A percentile compares a stretch with the other conserved stretches of the same genome.
phyloP scores from a whole-genome alignment of 1,140 invertebrate genomes.

The Bombus terrestris region DNA sequence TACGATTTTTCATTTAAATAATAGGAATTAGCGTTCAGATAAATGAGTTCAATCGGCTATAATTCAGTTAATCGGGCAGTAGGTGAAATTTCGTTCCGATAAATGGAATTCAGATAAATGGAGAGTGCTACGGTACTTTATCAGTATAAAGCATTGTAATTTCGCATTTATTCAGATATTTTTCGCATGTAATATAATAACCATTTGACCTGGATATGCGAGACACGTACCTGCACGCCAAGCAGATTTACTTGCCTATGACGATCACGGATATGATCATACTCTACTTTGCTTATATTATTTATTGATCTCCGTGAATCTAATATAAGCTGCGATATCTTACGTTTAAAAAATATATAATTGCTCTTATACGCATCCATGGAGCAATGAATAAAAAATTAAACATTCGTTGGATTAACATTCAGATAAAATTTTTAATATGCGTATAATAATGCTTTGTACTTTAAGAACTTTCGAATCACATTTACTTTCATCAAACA shows the following conservation, averaged over 20 bases:
- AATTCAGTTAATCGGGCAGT: background rate
- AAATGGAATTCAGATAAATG: background rate
- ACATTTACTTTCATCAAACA: too few species aligned
- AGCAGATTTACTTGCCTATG: too few species aligned
- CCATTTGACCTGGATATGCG: background rate
- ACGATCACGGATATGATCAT: background rate
- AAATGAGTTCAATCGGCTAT: background rate
- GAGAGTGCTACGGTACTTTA: background rate
- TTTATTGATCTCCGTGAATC: background rate
- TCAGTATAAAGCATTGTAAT: background rate
- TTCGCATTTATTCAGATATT: background rate
- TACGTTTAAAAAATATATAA: background rate
- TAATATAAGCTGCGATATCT: background rate
- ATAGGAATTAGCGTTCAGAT: background rate
- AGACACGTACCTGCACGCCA: background rate
- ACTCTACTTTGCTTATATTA: background rate
- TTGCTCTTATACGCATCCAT: background rate
- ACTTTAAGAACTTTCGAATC: background rate
- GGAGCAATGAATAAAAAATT: too few species aligned
- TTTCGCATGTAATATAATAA: background rate
- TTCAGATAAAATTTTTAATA: too few species aligned
- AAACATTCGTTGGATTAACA: too few species aligned
- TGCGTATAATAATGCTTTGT: background rate
- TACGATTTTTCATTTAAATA: background rate
- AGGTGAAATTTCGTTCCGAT: background rate